phyloP scores from a whole-genome alignment of 2,797 vertebrate species.

The Cynopterus sphinx region DNA sequence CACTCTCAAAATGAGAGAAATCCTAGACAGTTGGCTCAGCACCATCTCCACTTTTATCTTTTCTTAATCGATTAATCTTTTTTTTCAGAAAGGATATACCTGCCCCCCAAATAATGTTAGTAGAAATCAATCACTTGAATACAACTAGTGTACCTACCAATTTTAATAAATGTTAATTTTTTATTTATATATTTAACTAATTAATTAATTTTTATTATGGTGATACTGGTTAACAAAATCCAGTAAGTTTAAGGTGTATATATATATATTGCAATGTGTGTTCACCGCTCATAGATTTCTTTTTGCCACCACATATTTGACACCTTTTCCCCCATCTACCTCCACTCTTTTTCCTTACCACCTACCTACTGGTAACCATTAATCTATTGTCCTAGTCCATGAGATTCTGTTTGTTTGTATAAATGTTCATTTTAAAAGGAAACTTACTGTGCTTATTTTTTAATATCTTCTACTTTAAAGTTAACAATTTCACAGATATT shows the following conservation, averaged over 20 bases:
- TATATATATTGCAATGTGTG: too few species aligned
- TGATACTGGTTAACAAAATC: too few species aligned
- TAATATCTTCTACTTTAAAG: neutral
- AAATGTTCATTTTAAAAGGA: neutral
- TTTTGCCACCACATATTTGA: too few species aligned
- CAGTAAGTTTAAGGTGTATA: too few species aligned
- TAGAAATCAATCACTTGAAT: neutral
- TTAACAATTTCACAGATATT: neutral
- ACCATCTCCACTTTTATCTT: neutral
- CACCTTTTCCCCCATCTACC: too few species aligned
- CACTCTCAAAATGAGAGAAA: neutral
- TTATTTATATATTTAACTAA: too few species aligned
- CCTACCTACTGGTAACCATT: too few species aligned
- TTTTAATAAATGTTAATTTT: neutral
- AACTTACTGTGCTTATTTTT: neutral
- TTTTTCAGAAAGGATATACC: slow-evolving; percentile 5
- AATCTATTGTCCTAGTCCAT: too few species aligned
- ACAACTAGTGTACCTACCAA: neutral
- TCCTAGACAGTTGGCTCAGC: neutral
- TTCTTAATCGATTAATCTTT: neutral
- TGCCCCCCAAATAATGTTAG: neutral
- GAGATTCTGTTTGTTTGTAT: neutral
- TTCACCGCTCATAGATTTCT: too few species aligned
- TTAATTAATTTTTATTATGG: too few species aligned
- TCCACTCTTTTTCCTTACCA: too few species aligned